phyloP scores from a whole-genome alignment of 2,888 invertebrate genomes.

The Eledone cirrhosa region DNA sequence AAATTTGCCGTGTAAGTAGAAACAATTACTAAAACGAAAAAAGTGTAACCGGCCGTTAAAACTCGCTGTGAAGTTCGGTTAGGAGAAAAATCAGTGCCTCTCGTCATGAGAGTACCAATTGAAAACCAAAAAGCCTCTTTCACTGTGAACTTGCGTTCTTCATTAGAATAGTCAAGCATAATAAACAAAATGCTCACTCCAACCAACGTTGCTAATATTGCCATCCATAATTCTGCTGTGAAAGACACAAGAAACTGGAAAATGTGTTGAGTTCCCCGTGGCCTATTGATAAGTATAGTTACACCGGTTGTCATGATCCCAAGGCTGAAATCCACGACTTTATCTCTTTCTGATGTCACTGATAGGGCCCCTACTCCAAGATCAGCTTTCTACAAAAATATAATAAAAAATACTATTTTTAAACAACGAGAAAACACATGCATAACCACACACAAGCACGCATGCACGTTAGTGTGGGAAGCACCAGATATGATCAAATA shows the following conservation, averaged over 20 bases:
- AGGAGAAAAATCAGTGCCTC: slow-evolving; percentile 58
- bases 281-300: slow-evolving; percentile 54
- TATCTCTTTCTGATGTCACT: slow-evolving; percentile 52
- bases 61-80: slow-evolving; percentile 53
- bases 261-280: slow-evolving; percentile 48
- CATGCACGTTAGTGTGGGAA: too few species aligned
- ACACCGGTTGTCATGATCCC: slow-evolving; percentile 57
- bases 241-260: slow-evolving; percentile 60
- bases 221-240: slow-evolving; percentile 57
- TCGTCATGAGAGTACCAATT: slow-evolving; percentile 54
- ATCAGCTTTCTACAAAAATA: slow-evolving; percentile 50
- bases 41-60: slow-evolving; percentile 55
- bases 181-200: slow-evolving; percentile 49
- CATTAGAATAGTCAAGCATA: slow-evolving; percentile 48
- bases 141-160: slow-evolving; percentile 48
- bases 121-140: slow-evolving; percentile 54
- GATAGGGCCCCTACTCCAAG: slow-evolving; percentile 59
- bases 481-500: too few species aligned
- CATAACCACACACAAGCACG: too few species aligned
- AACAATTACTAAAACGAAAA: slow-evolving; percentile 59
- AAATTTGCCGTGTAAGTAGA: slow-evolving; percentile 61
- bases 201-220: slow-evolving; percentile 51
- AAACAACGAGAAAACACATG: neutral
- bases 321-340: slow-evolving; percentile 57
- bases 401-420: neutral